Percentiles rank a stretch among this genome's conserved stretches.
Conservation (phyloP, 2,113 vertebrate species). For the Megalops atlanticus region DNA sequence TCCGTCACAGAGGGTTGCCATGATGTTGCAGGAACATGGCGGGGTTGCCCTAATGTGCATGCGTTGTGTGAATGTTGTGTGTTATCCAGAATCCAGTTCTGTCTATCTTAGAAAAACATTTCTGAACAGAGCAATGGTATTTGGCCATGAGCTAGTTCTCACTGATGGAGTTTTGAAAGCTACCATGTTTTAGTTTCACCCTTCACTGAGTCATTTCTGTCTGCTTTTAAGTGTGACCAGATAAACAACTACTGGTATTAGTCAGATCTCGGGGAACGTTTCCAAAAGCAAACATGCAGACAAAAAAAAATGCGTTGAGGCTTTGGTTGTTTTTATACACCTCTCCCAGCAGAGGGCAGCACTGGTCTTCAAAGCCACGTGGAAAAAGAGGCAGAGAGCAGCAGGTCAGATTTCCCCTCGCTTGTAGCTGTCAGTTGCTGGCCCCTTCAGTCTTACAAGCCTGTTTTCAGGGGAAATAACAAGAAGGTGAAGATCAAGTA, state of each 20-base stretch:
- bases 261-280: conserved; percentile 28
- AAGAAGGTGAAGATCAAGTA: background rate
- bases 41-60: background rate
- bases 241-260: conserved; percentile 5
- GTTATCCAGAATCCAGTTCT: background rate
- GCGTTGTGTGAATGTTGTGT: background rate
- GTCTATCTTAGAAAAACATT: background rate
- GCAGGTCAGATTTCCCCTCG: conserved; percentile 29
- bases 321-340: conserved; percentile 39
- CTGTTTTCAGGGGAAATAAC: background rate
- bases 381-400: conserved; percentile 18
- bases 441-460: background rate
- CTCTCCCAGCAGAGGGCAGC: conserved; percentile 64
- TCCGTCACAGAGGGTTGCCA: background rate
- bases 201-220: background rate
- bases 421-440: conserved; percentile 1
- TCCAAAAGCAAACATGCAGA: background rate
- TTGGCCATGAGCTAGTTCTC: background rate
- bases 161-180: background rate
- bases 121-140: background rate
- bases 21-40: background rate
- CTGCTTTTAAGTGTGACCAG: background rate
- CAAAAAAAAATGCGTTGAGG: background rate
- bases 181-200: background rate
- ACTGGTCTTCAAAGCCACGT: conserved; percentile 7